phyloP scores from a whole-genome alignment of 2,888 invertebrate genomes.

The Nasonovia ribisnigri region DNA sequence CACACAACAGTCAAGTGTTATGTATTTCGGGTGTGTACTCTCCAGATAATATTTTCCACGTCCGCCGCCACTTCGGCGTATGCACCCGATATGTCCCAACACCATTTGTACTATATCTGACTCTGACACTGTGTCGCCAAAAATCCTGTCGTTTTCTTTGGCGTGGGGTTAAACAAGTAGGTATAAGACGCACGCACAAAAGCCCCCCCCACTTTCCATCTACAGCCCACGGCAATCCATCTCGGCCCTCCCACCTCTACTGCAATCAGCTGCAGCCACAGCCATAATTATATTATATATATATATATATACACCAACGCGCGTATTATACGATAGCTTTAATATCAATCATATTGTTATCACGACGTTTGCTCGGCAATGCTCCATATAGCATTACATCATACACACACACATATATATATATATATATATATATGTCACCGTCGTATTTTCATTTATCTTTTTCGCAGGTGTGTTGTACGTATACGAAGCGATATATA shows the following conservation, averaged over 20 bases:
- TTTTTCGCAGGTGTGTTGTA: background rate
- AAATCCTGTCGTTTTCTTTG: background rate
- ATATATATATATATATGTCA: background rate
- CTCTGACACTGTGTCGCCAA: background rate
- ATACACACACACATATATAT: background rate
- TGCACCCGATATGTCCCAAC: no score
- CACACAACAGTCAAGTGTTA: background rate
- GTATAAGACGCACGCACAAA: background rate
- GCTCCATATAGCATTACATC: background rate
- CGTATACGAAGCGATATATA: background rate
- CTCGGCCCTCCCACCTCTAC: background rate
- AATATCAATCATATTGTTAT: background rate
- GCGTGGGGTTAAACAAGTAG: background rate
- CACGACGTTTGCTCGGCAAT: background rate
- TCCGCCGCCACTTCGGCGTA: background rate
- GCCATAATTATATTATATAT: background rate
- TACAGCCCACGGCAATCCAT: background rate
- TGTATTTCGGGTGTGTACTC: background rate
- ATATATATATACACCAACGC: background rate
- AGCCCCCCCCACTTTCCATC: rapidly evolving
- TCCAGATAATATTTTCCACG: background rate
- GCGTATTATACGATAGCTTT: background rate
- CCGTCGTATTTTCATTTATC: background rate
- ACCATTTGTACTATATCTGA: background rate
- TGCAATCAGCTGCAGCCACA: background rate